Conservation (phyloP, 2,888 invertebrate genomes). For the Nyleta sp. region DNA sequence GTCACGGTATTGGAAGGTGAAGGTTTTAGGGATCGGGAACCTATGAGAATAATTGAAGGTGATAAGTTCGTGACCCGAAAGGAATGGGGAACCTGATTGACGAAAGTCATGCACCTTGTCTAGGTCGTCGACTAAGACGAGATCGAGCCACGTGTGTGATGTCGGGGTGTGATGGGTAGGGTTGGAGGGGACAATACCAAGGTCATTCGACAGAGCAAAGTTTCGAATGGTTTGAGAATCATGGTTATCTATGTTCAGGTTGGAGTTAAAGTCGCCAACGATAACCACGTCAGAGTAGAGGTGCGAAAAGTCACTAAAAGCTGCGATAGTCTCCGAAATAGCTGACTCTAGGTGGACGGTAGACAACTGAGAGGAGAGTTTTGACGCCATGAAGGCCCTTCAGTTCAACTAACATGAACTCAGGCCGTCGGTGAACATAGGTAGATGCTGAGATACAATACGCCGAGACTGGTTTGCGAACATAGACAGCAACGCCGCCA, state of each 20-base stretch:
- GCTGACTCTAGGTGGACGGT: background rate
- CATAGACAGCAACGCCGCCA: slow-evolving; percentile 10
- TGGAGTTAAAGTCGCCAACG: slow-evolving; percentile 7
- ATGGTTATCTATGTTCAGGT: background rate
- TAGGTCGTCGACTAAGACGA: background rate
- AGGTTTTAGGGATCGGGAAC: background rate
- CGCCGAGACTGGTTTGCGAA: background rate
- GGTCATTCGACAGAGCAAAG: background rate
- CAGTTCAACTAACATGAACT: background rate
- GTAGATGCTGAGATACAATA: background rate
- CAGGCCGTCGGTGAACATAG: background rate
- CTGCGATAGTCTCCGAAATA: background rate
- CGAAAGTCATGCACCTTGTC: background rate
- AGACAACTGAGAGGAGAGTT: background rate
- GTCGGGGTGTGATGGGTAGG: slow-evolving; percentile 9
- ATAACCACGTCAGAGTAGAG: background rate
- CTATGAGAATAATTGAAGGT: background rate
- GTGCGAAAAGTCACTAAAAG: background rate
- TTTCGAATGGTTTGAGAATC: background rate
- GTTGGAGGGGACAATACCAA: background rate
- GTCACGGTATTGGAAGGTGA: background rate
- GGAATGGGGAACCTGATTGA: slow-evolving; percentile 1
- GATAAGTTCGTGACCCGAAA: slow-evolving; percentile 15
- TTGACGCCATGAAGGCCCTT: background rate
- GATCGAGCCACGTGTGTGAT: slow-evolving; percentile 7